Base-by-base conservation (phyloP, 2,888 invertebrate genomes). In the Cheilosia vernalis region DNA sequence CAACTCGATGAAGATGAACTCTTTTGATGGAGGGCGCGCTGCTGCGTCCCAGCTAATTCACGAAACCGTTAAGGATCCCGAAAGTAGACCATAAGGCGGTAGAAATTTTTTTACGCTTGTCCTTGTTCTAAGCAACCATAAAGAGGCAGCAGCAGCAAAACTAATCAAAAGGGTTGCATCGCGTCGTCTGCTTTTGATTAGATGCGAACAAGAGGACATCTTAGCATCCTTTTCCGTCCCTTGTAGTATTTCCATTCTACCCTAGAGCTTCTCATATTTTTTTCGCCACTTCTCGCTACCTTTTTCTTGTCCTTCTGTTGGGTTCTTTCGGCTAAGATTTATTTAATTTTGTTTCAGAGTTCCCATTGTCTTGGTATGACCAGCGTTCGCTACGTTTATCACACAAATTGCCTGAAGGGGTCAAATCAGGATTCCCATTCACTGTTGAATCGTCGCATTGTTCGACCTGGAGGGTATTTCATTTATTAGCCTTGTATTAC, bases 401-500 rank as follows among this genome's bases (percentile, higher is more conserved):
- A 61, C 76, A 66, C 72, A 76, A 76, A 80, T 80, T 81, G 85
- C 76, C 85, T 49, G 67, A 78, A 87, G 81, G 87, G 87, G 86
- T 87, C 87, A 87, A 84, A 87, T 86, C 87, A 83, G 84, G 86
- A 87, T 87, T 84, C 74, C 51, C 72, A 58, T 64, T 60, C 49
- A 27, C 21, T 51, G 19, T 53, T 66, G 44, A 37, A 13, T 70
- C 73, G 60, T 60, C 40, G 47, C 47, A 58, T 56, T 56, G 69
- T 64, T 53, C 42, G 63, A 47, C 47, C 53, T 58, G 27, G 63
- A 58, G 60, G 79, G 72, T 70, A 69, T 70, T 56, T 61, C 74
- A 66, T 87, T 83, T 81, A 88, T 88, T 87, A 86, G 87, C 72
- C 78, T 87, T 87, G 87, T 86, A 87, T 87, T 83, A 87, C 87